Evolutionary conservation across 2,797 vertebrate genomes (phyloP), one percentile per base, ranked within the genome.

Genomic region (Leptoclinus maculatus): DNA sequence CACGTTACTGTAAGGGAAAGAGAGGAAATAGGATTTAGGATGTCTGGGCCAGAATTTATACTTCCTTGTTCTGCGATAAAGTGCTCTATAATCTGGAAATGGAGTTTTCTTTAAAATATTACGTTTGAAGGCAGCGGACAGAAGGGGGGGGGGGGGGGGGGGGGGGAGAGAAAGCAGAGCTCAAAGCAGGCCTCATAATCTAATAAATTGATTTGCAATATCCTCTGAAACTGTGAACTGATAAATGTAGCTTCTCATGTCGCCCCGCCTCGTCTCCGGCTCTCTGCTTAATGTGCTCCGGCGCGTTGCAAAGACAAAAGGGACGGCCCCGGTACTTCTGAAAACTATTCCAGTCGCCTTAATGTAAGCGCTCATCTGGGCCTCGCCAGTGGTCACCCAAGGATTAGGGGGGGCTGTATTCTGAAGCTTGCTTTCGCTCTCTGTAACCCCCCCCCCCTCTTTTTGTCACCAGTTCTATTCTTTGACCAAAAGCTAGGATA

Each of bases 141-240:
- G 82, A 60, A 71, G 47, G 16, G 32, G 38, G 25, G 71, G 66
- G 41, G 60, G 16, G 14, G 14, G 16, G 36, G 12, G 39, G 47
- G 1, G 19, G 19, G 47, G 47, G 62, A 76, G 81, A 82, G 80
- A 90, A 87, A 90, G 86, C 88, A 88, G 85, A 90, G 92, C 93
- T 94, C 94, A 95, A 95, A 94, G 94, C 90, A 90, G 87, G 83
- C 92, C 83, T 89, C 89, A 83, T 95, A 95, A 96, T 96, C 94
- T 96, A 95, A 96, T 95, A 95, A 95, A 95, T 95, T 95, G 95
- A 96, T 96, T 96, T 95, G 92, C 91, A 91, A 90, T 92, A 92
- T 95, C 94, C 94, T 91, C 91, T 92, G 90, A 93, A 93, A 95
- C 91, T 95, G 94, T 95, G 93, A 95, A 93, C 91, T 93, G 93